phyloP scores from a whole-genome alignment of 1,140 invertebrate genomes.

The Lepidurus packardi region DNA sequence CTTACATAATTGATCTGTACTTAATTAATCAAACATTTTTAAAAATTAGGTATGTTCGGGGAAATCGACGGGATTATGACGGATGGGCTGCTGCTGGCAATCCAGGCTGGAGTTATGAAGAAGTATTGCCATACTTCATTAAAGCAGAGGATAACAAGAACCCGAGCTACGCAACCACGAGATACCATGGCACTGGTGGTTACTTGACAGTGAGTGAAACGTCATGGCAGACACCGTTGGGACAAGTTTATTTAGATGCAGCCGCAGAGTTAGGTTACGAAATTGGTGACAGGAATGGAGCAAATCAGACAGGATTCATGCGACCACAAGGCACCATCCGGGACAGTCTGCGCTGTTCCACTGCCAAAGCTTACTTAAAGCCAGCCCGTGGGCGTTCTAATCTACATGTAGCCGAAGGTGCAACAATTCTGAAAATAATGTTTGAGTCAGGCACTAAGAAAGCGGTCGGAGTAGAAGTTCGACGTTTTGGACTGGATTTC shows the following conservation, averaged over 20 bases:
- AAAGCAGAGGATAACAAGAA: slow-evolving; percentile 73
- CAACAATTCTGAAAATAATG: slow-evolving; percentile 73
- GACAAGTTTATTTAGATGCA: slow-evolving; percentile 72
- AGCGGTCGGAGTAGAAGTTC: slow-evolving; percentile 71
- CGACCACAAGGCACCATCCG: slow-evolving; percentile 77
- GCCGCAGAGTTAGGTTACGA: slow-evolving; percentile 72
- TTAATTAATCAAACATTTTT: too few species aligned
- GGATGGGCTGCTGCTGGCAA: slow-evolving; percentile 55
- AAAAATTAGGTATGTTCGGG: slow-evolving; percentile 54
- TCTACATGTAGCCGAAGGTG: slow-evolving; percentile 65
- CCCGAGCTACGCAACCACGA: slow-evolving; percentile 61
- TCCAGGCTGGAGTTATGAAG: slow-evolving; percentile 55
- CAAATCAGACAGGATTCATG: slow-evolving; percentile 71
- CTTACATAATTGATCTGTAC: too few species aligned
- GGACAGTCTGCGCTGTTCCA: slow-evolving; percentile 65
- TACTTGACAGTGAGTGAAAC: slow-evolving; percentile 50
- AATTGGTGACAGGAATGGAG: slow-evolving; percentile 67
- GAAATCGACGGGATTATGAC: slow-evolving; percentile 59
- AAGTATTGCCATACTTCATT: slow-evolving; percentile 53
- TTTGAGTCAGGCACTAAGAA: slow-evolving; percentile 62
- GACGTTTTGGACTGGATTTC: slow-evolving; percentile 52
- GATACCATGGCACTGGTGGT: slow-evolving; percentile 45
- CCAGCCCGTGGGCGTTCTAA: slow-evolving; percentile 65
- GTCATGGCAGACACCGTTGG: slow-evolving; percentile 70
- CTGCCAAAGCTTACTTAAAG: slow-evolving; percentile 71